phyloP scores from a whole-genome alignment of 2,797 vertebrate genomes.

The Sebastolobus altivelis region DNA sequence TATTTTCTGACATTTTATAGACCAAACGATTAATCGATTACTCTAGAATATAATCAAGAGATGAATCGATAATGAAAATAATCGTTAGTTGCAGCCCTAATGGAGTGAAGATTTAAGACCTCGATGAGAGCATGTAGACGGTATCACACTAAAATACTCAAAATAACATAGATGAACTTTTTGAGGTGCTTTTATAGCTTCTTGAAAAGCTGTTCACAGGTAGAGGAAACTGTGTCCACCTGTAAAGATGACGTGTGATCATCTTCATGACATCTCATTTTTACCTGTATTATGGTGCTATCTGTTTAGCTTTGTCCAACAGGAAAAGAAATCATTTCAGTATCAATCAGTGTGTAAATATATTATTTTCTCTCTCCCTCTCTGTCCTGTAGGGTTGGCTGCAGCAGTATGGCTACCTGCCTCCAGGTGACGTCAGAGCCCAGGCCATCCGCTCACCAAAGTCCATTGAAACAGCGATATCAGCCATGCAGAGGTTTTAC shows the following conservation, averaged over 20 bases:
- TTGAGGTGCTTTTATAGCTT: neutral
- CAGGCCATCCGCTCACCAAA: constrained; percentile 91
- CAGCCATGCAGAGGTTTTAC: constrained; percentile 93
- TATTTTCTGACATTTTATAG: too few species aligned
- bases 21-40: too few species aligned
- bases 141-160: neutral
- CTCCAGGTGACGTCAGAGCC: constrained; percentile 90
- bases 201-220: neutral
- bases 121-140: neutral
- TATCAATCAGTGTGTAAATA: too few species aligned
- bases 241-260: neutral
- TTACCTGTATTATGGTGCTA: too few species aligned
- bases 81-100: too few species aligned
- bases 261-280: fast-evolving
- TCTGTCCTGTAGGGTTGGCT: constrained; percentile 87
- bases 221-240: neutral
- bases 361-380: neutral
- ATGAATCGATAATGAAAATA: too few species aligned
- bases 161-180: neutral
- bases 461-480: constrained; percentile 86
- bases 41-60: too few species aligned
- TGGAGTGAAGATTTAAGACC: neutral
- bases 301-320: neutral
- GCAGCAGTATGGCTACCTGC: constrained; percentile 94
- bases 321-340: neutral